Evolutionary conservation across 1,140 invertebrate genomes (phyloP), one percentile per base, ranked within the genome.

Genomic region (Panagrolaimus sp.): DNA sequence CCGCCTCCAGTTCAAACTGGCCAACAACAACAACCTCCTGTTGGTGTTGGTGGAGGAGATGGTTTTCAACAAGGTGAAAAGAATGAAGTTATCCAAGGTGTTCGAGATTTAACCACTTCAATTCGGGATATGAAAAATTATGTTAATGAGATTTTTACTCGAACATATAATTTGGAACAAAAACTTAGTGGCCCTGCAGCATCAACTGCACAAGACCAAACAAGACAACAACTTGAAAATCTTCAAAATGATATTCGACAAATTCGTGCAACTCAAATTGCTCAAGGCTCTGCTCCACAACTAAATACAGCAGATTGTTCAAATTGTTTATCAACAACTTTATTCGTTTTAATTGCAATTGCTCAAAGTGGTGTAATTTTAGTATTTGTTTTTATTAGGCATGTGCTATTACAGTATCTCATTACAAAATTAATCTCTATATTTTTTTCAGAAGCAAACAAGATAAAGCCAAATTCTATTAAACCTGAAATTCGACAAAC

Each of bases 391-490:
- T 82, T 74, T 61, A 31, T 83, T 14, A 80, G 78, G 79, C 78
- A 69, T 14, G 72, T n/a, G n/a, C n/a, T n/a, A n/a, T 66, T 14
- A 13, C 45, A 25, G 9, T 23, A 53, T 14, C 14, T 68, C 13
- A 74, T 67, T 53, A 53, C 11, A 13, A 57, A 2, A 38, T 38
- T 7, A 4, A 38, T 4, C 31, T 2, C 2, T 38, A 4, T 4
- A 4, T 38, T 2, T 38, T 38, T 80, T 80, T 67, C 27, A 81
- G 80, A 65, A 81, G 80, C 47, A 82, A 80, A 65, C 67, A 71
- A 14, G 80, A 82, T 63, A 82, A 82, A 48, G 81, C 80, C 16
- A 82, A 82, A 68, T 82, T 82, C 75, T 82, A 82, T 67, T 82
- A 71, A 75, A 25, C 51, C 51, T 25, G 9, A 48, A 57, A 38